A percentile compares a stretch with the other conserved stretches of the same genome.
Conservation (phyloP, 2,113 vertebrate species). For the Pholis gunnellus region DNA sequence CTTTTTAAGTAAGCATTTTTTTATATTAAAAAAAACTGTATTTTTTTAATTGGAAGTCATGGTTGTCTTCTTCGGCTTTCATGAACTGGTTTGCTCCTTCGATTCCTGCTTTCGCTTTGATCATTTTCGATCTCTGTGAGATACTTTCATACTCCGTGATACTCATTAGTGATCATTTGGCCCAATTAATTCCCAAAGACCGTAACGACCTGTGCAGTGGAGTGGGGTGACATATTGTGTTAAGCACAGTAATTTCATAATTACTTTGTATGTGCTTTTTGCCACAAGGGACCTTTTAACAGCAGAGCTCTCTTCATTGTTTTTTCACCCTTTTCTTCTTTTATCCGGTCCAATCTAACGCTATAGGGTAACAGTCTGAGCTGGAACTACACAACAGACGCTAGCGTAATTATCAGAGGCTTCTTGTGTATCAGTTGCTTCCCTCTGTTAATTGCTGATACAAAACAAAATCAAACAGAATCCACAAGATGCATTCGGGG, state of each 20-base stretch:
- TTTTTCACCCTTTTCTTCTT: constrained; percentile 10
- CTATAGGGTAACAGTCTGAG: constrained; percentile 14
- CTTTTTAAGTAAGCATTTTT: neutral
- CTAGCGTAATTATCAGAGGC: constrained; percentile 25
- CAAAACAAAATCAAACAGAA: constrained; percentile 56
- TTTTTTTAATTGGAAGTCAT: neutral
- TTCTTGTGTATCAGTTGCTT: constrained; percentile 31
- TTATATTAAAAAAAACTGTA: neutral
- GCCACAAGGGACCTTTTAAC: constrained; percentile 41
- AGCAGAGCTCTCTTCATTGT: constrained; percentile 21
- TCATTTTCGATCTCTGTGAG: constrained; percentile 12
- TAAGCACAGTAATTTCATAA: constrained; percentile 44
- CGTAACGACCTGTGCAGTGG: constrained; percentile 17
- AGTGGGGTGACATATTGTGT: constrained; percentile 20
- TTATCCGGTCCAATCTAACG: neutral
- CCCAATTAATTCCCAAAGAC: constrained; percentile 43
- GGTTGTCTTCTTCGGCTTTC: constrained; percentile 10
- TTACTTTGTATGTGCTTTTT: constrained; percentile 49
- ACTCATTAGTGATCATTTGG: constrained; percentile 27
- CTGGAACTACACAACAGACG: constrained; percentile 26
- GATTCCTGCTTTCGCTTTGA: constrained; percentile 34
- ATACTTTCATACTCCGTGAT: constrained; percentile 1
- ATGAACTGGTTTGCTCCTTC: constrained; percentile 15
- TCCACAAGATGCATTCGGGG: constrained; percentile 23
- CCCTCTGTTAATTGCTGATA: constrained; percentile 54